These are phyloP conservation scores for Scylla paramamosain DNA, from an alignment of 1,140 invertebrate species.

Conservation along the genomic window DNA sequence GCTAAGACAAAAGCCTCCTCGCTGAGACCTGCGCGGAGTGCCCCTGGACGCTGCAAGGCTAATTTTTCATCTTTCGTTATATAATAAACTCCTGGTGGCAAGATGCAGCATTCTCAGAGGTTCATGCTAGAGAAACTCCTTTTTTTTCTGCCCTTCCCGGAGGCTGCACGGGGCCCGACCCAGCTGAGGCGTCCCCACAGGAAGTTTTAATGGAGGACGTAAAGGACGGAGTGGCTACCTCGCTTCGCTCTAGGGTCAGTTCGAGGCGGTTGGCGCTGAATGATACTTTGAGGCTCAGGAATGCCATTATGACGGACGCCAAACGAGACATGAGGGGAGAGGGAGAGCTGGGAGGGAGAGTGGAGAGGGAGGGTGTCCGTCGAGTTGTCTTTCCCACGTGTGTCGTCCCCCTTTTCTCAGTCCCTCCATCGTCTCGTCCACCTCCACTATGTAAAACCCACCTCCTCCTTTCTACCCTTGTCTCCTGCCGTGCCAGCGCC, in stretches of 20 bases:
- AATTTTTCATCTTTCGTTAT: not conserved
- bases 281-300: conserved; percentile 38
- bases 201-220: not conserved
- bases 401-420: not conserved
- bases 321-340: not conserved
- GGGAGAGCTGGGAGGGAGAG: not conserved
- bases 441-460: not conserved
- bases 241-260: conserved; percentile 21
- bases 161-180: not conserved
- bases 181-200: not conserved
- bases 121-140: too few species aligned
- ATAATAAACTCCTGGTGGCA: not conserved
- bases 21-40: not conserved
- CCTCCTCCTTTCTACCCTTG: not conserved
- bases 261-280: conserved; percentile 26
- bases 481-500: not conserved
- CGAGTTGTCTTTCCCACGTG: not conserved
- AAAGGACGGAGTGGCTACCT: not conserved
- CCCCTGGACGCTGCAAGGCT: conserved; percentile 26
- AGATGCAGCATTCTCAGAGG: not conserved
- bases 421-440: not conserved
- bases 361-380: conserved; percentile 30
- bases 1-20: conserved; percentile 44
- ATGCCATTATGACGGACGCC: conserved; percentile 35
- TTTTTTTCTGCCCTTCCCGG: not conserved